Conservation (phyloP, 2,888 invertebrate species). For the Cryptus viduatorius region DNA sequence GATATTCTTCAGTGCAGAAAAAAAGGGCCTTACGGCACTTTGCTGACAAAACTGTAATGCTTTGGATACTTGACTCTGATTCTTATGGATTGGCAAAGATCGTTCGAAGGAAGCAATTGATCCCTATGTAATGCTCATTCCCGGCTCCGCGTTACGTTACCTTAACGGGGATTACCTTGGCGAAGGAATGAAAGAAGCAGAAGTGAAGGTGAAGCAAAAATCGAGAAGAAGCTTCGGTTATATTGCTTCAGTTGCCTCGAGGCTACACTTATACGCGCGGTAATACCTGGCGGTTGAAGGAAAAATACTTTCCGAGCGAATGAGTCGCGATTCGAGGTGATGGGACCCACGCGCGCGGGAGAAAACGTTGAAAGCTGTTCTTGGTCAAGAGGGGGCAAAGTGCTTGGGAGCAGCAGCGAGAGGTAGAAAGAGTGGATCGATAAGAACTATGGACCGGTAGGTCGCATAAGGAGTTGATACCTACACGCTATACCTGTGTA, state of each 20-base stretch:
- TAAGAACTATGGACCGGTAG: conserved; percentile 49
- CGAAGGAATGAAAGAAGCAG: conserved; percentile 13
- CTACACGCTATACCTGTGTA: not conserved
- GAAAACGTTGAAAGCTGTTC: conserved; percentile 75
- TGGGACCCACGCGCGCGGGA: conserved; percentile 65
- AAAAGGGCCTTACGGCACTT: conserved; percentile 29
- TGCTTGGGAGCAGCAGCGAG: conserved; percentile 45
- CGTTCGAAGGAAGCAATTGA: conserved; percentile 56
- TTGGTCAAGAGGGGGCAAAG: conserved; percentile 77
- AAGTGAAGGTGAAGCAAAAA: conserved; percentile 15
- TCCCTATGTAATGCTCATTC: conserved; percentile 42
- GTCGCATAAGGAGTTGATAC: conserved; percentile 9
- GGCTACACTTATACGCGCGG: not conserved
- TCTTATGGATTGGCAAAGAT: conserved; percentile 41
- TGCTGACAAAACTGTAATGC: conserved; percentile 56
- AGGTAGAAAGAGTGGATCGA: conserved; percentile 44
- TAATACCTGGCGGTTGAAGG: conserved; percentile 27
- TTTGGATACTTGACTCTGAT: conserved; percentile 38
- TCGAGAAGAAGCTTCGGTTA: not conserved
- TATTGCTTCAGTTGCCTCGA: not conserved
- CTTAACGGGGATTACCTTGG: conserved; percentile 27
- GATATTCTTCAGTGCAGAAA: not conserved
- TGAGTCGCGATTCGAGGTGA: conserved; percentile 78
- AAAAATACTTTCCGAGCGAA: conserved; percentile 78
- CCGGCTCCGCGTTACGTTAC: conserved; percentile 26